Evolutionary conservation across 37 sponge, comb jelly and placozoan species (phyloP), one percentile per base, ranked within the genome.

Genomic region (Axinella damicornis): DNA sequence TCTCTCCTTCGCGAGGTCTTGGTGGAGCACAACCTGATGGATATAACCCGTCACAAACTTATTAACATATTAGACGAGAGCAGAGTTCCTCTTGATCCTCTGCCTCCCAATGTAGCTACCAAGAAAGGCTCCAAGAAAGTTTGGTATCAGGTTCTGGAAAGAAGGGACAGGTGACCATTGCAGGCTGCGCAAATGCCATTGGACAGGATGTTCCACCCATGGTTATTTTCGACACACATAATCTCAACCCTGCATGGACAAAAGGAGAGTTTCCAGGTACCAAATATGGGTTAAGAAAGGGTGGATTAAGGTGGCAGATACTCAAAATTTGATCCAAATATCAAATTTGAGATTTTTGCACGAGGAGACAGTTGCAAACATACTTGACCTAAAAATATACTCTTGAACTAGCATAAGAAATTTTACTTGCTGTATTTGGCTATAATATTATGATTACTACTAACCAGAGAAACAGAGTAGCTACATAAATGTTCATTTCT

Each of bases 121-220:
- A 28, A 57, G 41, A 82, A 28, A 68, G 83, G 77, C 19, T 16
- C 64, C 24, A 82, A 74, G 59, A 80, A 83, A 37, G 83, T 73
- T 20, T 55, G 71, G 1, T 80, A 76, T 53, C 57, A 35, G 17
- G 16, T 18, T 28, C 83, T 13, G 83, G 83, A 22, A 81, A 52
- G 36, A 82, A 88, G 40, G 71, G 77, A 0, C 89, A 88, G 35
- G 41, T 88, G 9, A 83, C 83, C 18, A 54, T 88, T 28, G 74
- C 82, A 21, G 89, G 69, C 19, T 88, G 89, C 74, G 71, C 41
- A 14, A 82, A 81, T 83, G 89, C 83, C 31, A 83, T 70, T 66
- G 89, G 89, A 24, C 74, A 81, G 36, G 69, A 60, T 31, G 74
- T 88, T 34, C 89, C 84, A 40, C 89, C 83, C 16, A 39, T 88